Conservation (phyloP, 1,140 invertebrate species). For the Fopius arisanus region DNA sequence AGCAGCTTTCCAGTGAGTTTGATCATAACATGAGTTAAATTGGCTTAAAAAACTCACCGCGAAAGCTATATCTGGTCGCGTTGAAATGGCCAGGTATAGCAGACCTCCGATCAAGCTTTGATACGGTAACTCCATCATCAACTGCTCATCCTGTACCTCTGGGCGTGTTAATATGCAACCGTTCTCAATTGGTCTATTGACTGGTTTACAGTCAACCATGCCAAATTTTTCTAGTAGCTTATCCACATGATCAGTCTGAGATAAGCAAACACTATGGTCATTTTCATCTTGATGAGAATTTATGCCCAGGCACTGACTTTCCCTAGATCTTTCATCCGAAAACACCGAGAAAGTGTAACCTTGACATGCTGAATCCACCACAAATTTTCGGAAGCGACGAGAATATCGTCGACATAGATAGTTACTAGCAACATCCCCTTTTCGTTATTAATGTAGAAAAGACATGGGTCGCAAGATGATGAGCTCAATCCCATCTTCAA, state of each 20-base stretch:
- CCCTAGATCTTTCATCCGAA: not conserved
- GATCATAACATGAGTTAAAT: no score
- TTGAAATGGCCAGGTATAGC: conserved; percentile 55
- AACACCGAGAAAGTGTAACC: not conserved
- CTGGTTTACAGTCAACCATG: not conserved
- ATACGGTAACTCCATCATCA: conserved; percentile 34
- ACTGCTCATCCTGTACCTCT: not conserved
- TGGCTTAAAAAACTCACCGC: no score
- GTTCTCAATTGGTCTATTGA: conserved; percentile 3
- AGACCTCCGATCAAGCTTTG: conserved; percentile 48
- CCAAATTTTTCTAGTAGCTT: not conserved
- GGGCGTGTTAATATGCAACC: not conserved
- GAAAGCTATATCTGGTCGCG: no score
- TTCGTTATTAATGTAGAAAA: conserved; percentile 23
- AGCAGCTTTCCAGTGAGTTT: no score
- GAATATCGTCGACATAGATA: conserved; percentile 42
- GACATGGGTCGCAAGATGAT: conserved; percentile 31
- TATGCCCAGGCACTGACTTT: not conserved
- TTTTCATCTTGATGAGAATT: not conserved
- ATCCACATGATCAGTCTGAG: not conserved
- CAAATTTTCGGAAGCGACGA: not conserved
- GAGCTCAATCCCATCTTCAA: conserved; percentile 22
- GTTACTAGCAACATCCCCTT: conserved; percentile 29
- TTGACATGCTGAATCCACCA: not conserved
- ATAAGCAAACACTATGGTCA: not conserved